phyloP scores from a whole-genome alignment of 2,797 vertebrate species.

The Myotis pilosus region DNA sequence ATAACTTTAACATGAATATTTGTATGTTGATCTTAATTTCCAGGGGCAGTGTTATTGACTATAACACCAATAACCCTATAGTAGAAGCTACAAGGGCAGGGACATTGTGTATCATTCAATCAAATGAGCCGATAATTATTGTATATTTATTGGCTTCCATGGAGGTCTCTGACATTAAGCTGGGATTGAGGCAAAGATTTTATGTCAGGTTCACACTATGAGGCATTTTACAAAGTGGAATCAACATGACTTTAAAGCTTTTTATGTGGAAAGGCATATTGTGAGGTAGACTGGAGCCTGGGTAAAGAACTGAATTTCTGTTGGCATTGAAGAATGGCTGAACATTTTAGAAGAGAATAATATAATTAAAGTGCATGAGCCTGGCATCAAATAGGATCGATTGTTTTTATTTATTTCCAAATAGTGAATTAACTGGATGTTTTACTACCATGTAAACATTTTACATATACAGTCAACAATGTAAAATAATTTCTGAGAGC shows the following conservation, averaged over 20 bases:
- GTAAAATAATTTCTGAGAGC: neutral
- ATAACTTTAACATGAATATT: slow-evolving; percentile 36
- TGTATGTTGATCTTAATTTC: neutral
- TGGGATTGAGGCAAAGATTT: neutral
- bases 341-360: neutral
- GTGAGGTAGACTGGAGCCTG: neutral
- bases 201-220: neutral
- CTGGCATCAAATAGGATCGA: neutral
- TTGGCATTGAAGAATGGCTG: neutral
- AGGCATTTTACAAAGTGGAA: neutral
- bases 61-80: neutral
- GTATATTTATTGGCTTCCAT: neutral
- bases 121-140: neutral
- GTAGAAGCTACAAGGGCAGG: neutral
- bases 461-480: neutral
- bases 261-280: neutral
- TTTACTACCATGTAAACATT: neutral
- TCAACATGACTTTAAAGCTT: neutral
- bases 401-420: slow-evolving; percentile 16
- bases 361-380: neutral
- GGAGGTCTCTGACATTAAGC: neutral
- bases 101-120: neutral
- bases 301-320: neutral
- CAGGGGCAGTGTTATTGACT: neutral
- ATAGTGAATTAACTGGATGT: neutral